Evolutionary conservation across 2,797 vertebrate species (phyloP).

Genomic region (Ceyx erithaca): DNA sequence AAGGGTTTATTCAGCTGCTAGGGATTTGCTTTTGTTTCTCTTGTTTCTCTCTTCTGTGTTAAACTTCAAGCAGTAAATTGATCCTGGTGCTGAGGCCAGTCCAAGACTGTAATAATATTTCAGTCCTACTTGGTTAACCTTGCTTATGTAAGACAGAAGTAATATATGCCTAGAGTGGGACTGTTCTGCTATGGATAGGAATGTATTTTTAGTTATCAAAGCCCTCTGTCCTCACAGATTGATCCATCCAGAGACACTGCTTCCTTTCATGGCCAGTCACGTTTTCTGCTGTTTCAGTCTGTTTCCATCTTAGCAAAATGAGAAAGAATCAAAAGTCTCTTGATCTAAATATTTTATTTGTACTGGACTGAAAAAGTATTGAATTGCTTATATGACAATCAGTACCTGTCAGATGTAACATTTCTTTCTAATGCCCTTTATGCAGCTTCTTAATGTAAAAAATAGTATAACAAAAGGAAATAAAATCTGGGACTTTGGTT

Average conservation of each 20-base stretch:
- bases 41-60: not conserved
- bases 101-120: not conserved
- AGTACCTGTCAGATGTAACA: constrained; percentile 30
- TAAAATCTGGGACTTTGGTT: constrained; percentile 32
- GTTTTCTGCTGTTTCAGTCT: not conserved
- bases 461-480: constrained; percentile 28
- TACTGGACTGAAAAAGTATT: constrained; percentile 45
- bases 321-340: constrained; percentile 39
- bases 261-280: not conserved
- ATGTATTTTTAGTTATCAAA: constrained; percentile 2
- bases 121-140: not conserved
- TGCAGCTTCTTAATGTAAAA: constrained; percentile 45
- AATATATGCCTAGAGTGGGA: not conserved
- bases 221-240: not conserved
- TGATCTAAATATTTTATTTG: constrained; percentile 70
- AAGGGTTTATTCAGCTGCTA: not conserved
- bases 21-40: not conserved
- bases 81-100: not conserved
- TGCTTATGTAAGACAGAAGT: not conserved
- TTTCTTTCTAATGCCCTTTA: constrained; percentile 41
- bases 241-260: not conserved
- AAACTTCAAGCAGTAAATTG: not conserved
- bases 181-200: not conserved
- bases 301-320: constrained; percentile 18
- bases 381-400: constrained; percentile 29